Conservation (phyloP, 2,888 invertebrate genomes). For the Perizoma flavofasciatum region DNA sequence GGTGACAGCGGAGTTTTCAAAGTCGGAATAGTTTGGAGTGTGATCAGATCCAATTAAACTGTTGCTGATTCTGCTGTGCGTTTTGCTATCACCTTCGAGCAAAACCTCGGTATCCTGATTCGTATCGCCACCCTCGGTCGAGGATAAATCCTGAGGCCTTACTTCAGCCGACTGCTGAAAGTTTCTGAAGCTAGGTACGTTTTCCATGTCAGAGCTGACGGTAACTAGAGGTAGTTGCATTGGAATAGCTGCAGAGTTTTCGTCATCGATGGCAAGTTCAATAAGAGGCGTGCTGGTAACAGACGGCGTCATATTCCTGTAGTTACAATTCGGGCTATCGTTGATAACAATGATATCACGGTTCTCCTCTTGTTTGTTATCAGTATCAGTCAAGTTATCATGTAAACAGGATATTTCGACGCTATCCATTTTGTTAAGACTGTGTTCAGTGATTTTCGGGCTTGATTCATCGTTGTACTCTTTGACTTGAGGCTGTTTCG, state of each 20-base stretch:
- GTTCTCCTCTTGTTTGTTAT: slow-evolving; percentile 45
- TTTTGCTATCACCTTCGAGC: slow-evolving; percentile 59
- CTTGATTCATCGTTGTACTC: slow-evolving; percentile 42
- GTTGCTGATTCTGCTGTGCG: slow-evolving; percentile 53
- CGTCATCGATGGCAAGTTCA: slow-evolving; percentile 39
- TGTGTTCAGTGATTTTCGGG: slow-evolving; percentile 55
- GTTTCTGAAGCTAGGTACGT: slow-evolving; percentile 57
- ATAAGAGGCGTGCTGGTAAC: slow-evolving; percentile 71
- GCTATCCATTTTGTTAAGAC: slow-evolving; percentile 70
- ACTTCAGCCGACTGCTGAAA: slow-evolving; percentile 66
- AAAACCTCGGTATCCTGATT: slow-evolving; percentile 51
- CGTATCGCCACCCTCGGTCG: slow-evolving; percentile 36
- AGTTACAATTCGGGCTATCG: slow-evolving; percentile 59
- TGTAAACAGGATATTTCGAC: slow-evolving; percentile 68
- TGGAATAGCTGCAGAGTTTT: slow-evolving; percentile 50
- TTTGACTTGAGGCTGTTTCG: slow-evolving; percentile 44
- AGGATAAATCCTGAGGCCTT: slow-evolving; percentile 56
- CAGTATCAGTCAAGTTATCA: slow-evolving; percentile 52
- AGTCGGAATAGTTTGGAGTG: slow-evolving; percentile 66
- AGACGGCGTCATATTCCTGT: slow-evolving; percentile 59
- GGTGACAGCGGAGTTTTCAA: slow-evolving; percentile 59
- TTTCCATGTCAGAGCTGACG: slow-evolving; percentile 45
- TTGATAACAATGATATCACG: slow-evolving; percentile 42
- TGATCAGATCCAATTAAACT: slow-evolving; percentile 48
- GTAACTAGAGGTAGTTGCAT: slow-evolving; percentile 50